These are phyloP conservation scores for Acanthosepion esculentum DNA, from an alignment of 2,888 invertebrate species.

Conservation along the genomic window DNA sequence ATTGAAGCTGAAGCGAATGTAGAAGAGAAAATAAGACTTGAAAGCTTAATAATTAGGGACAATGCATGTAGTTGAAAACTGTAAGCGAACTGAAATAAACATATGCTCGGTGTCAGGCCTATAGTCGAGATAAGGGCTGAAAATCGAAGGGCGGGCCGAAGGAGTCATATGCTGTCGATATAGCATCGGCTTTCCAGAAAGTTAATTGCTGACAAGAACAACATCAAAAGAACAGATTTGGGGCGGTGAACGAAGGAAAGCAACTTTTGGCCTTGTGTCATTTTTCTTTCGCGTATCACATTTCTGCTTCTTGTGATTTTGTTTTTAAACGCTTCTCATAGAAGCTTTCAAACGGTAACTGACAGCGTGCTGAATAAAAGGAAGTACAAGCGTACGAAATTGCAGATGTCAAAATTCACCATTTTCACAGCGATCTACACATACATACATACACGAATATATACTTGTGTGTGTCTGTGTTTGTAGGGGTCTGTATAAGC, in stretches of 20 bases:
- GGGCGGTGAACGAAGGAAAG: neutral
- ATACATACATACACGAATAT: no score
- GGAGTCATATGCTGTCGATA: neutral
- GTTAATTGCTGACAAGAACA: slow-evolving; percentile 6
- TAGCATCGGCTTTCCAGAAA: neutral
- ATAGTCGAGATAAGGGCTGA: neutral
- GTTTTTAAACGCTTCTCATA: neutral
- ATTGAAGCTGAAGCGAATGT: no score
- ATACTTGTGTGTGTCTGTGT: no score
- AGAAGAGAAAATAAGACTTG: neutral
- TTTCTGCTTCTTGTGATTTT: neutral
- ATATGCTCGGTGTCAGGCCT: neutral
- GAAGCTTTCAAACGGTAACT: neutral
- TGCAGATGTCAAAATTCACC: neutral
- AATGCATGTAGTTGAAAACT: neutral
- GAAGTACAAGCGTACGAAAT: neutral
- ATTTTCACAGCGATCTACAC: no score
- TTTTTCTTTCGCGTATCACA: neutral
- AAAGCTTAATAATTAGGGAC: neutral
- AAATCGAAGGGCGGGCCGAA: neutral
- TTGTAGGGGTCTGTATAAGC: no score
- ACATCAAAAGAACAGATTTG: neutral
- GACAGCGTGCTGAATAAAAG: neutral
- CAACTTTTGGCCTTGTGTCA: neutral
- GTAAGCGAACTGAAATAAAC: neutral